A percentile compares a stretch with the other conserved stretches of the same genome.
phyloP scores from a whole-genome alignment of 2,113 vertebrate species.

The Osmerus eperlanus region DNA sequence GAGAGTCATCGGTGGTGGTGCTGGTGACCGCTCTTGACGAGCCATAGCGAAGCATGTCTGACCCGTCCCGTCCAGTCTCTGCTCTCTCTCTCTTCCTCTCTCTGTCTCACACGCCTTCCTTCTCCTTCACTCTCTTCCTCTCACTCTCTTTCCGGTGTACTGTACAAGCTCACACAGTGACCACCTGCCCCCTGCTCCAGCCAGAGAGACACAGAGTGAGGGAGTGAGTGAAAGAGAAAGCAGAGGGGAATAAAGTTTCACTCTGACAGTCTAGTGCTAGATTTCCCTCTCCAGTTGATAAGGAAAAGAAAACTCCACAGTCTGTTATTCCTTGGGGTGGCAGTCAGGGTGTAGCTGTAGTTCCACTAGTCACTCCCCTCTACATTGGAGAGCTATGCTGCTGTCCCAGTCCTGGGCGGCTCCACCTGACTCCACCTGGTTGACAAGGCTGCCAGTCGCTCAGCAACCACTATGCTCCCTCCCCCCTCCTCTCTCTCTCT shows the following conservation, averaged over 20 bases:
- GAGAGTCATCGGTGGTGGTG: conserved; percentile 56
- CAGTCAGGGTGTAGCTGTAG: conserved; percentile 22
- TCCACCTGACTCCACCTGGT: conserved; percentile 41
- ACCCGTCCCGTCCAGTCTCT: conserved; percentile 52
- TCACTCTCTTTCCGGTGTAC: conserved; percentile 62
- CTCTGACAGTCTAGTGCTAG: conserved; percentile 24
- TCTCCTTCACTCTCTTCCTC: conserved; percentile 50
- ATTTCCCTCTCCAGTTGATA: conserved; percentile 45
- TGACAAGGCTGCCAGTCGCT: conserved; percentile 31
- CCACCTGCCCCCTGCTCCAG: conserved; percentile 57
- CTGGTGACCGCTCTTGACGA: conserved; percentile 53
- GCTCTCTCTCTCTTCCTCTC: conserved; percentile 29
- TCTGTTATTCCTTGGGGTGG: conserved; percentile 5
- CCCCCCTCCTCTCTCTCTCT: background rate
- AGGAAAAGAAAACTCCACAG: conserved; percentile 20
- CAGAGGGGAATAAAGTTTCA: conserved; percentile 49
- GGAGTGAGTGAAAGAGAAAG: conserved; percentile 18
- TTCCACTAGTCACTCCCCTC: conserved; percentile 17
- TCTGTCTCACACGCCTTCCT: conserved; percentile 32
- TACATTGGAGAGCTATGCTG: conserved; percentile 26
- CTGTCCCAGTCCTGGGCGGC: conserved; percentile 32
- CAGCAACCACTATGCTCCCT: conserved; percentile 14
- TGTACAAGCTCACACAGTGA: conserved; percentile 55
- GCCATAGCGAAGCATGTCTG: conserved; percentile 69
- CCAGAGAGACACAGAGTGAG: conserved; percentile 24